Evolutionary conservation across 2,113 vertebrate species (phyloP), one percentile per base, ranked within the genome.

Genomic region (Pseudolaguvia tuberculata): DNA sequence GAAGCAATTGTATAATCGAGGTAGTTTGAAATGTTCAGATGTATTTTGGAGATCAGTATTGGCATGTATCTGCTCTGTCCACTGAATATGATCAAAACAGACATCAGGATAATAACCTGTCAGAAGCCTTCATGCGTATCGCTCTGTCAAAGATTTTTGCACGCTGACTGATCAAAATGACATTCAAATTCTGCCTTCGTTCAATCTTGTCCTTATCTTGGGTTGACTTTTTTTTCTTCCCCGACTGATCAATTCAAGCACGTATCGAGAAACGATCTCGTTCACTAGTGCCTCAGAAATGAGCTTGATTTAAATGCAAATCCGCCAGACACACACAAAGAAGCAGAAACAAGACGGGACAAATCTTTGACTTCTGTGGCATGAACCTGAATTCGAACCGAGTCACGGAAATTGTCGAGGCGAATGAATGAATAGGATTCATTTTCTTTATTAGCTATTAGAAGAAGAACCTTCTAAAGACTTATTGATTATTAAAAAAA

Each of bases 271-370:
- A 47, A 79, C 76, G 77, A 82, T 85, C 75, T 82, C 71, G 53
- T 35, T 80, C 77, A 76, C 70, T 76, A 75, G 47, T 50, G 75
- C 73, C 74, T 63, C 79, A 77, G 78, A 83, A 52, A 51, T 42
- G 29, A 70, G 79, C 80, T 83, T 85, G 85, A 87, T 87, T 87
- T 86, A 87, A 88, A 88, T 88, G 85, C 83, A 87, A 88, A 86
- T 86, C 65, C 75, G 18, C 71, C 78, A 85, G 83, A 83, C 71
- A 84, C 76, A 83, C 71, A 84, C 76, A 83, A 79, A 23, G 27
- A 21, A 53, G 25, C 23, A 51, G 53, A 69, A 73, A 52, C 18
- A 23, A 13, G 17, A 42, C 18, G 21, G 29, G 27, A 17, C 63
- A n/a, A n/a, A n/a, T 66, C 20, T 58, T 78, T 68, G 77, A 77